Percentiles rank a stretch among this genome's conserved stretches.
Evolutionary conservation across 2,113 vertebrate genomes (phyloP).

Genomic region (Emydura subglobosa): DNA sequence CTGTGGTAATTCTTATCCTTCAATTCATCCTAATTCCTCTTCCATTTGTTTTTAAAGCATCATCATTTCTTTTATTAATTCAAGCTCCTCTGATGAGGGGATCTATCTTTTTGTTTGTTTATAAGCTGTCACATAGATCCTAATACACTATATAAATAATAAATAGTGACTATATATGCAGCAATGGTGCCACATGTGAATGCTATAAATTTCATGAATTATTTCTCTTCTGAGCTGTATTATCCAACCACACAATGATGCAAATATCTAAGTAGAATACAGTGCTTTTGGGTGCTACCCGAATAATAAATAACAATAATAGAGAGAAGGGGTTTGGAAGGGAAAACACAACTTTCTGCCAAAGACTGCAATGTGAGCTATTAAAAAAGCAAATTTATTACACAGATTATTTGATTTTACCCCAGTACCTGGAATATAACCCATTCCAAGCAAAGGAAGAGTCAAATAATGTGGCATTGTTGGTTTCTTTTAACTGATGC

Average conservation of each 20-base stretch:
- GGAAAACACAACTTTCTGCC: neutral
- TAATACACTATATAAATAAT: neutral
- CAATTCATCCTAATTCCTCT: accelerated
- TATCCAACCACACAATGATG: neutral
- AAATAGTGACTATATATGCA: neutral
- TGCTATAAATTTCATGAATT: neutral
- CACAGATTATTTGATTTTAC: neutral
- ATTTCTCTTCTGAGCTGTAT: neutral
- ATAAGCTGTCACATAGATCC: neutral
- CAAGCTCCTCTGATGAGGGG: neutral
- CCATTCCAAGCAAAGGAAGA: neutral
- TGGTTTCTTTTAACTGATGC: neutral
- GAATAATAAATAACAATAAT: neutral
- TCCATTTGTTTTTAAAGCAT: neutral
- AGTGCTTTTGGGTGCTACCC: neutral
- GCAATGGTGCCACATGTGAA: neutral
- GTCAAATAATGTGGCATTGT: neutral
- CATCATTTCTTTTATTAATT: accelerated
- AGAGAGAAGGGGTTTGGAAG: neutral
- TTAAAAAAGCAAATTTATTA: neutral
- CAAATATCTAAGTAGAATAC: neutral
- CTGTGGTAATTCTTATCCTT: neutral
- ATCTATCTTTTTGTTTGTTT: neutral
- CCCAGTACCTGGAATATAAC: neutral
- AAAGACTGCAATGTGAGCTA: neutral